A percentile compares a stretch with the other conserved stretches of the same genome.
Evolutionary conservation across 1,140 invertebrate species (phyloP).

Genomic region (Lepidurus packardi): DNA sequence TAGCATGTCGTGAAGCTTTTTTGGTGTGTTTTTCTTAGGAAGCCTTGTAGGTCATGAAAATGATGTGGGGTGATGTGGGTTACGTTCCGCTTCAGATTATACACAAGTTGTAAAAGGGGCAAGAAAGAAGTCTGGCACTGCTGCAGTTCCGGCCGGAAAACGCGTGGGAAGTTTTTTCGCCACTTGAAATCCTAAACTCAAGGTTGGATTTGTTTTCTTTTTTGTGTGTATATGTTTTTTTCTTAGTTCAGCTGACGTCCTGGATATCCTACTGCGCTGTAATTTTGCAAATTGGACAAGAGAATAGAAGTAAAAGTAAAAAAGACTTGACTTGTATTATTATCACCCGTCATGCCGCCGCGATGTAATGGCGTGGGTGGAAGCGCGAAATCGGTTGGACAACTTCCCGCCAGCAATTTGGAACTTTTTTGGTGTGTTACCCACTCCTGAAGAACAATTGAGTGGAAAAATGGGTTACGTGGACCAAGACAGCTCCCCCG

Average conservation of each 20-base stretch:
- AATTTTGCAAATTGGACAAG: background rate
- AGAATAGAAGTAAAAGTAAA: background rate
- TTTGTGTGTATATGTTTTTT: background rate
- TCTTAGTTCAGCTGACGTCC: background rate
- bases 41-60: background rate
- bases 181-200: background rate
- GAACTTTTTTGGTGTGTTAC: background rate
- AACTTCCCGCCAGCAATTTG: background rate
- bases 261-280: background rate
- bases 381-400: background rate
- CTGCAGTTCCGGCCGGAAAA: slow-evolving; percentile 17
- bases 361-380: background rate
- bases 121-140: background rate
- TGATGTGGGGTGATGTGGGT: background rate
- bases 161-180: slow-evolving; percentile 1
- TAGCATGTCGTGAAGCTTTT: background rate
- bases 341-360: background rate
- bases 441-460: background rate
- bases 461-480: background rate
- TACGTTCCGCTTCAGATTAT: slow-evolving; percentile 15
- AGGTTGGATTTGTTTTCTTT: background rate
- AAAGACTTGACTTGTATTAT: background rate
- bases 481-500: background rate
- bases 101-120: background rate
- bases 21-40: background rate